Conservation (phyloP, 2,113 vertebrate species). For the Onychorhynchus coronatus region DNA sequence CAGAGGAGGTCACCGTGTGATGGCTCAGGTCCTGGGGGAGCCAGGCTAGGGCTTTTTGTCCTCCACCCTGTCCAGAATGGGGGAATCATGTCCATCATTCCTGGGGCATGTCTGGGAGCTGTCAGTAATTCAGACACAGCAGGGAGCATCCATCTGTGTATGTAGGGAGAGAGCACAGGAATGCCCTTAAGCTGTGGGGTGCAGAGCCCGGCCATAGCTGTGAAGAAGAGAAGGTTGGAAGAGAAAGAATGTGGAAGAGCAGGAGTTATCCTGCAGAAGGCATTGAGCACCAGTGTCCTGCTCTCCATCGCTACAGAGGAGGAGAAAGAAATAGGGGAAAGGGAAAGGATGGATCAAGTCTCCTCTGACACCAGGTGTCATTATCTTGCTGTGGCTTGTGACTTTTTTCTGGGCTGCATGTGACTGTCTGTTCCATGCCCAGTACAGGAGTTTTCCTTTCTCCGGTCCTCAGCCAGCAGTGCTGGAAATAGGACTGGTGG, state of each 20-base stretch:
- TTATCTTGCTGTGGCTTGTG: background rate
- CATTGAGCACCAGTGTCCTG: background rate
- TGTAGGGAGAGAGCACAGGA: background rate
- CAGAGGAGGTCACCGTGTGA: background rate
- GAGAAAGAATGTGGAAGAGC: background rate
- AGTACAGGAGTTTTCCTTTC: background rate
- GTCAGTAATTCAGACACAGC: background rate
- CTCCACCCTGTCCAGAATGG: background rate
- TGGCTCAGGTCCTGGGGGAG: background rate
- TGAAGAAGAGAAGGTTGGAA: background rate
- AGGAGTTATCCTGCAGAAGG: background rate
- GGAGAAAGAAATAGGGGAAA: background rate
- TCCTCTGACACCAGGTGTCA: background rate
- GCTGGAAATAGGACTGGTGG: background rate
- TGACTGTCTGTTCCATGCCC: background rate
- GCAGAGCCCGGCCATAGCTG: background rate
- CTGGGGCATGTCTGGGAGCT: background rate
- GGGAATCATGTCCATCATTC: background rate
- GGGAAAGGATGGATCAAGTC: slow-evolving; percentile 7
- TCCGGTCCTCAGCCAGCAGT: background rate
- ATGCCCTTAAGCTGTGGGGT: background rate
- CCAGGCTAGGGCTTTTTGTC: background rate
- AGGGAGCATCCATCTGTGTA: accelerated
- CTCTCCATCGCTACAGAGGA: background rate
- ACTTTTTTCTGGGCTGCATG: background rate